phyloP scores from a whole-genome alignment of 92 coral and sea anemone genomes.

The Zoanthus sociatus region DNA sequence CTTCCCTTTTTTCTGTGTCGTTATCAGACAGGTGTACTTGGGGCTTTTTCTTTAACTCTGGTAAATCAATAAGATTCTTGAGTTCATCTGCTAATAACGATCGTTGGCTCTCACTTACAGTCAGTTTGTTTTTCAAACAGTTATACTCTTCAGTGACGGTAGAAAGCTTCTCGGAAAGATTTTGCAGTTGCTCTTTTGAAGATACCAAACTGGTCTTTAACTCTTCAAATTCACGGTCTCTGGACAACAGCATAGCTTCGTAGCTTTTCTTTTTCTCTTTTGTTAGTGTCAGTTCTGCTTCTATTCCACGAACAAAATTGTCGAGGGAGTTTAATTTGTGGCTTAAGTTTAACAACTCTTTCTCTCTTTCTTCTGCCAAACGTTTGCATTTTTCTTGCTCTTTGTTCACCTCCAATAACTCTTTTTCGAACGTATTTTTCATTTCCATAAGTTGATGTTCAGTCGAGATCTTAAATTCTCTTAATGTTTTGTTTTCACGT shows the following conservation, averaged over 20 bases:
- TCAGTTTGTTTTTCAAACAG: conserved; percentile 35
- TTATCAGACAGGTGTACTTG: not conserved
- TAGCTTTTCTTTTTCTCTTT: conserved; percentile 39
- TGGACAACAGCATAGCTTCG: conserved; percentile 33
- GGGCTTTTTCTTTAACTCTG: not conserved
- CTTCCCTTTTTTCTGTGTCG: not conserved
- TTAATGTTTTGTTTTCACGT: conserved; percentile 26
- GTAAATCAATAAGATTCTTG: conserved; percentile 22
- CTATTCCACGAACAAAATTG: conserved; percentile 28
- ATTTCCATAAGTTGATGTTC: conserved; percentile 19
- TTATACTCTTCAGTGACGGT: conserved; percentile 35
- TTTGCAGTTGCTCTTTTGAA: conserved; percentile 24
- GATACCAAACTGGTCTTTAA: conserved; percentile 58
- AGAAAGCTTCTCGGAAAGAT: conserved; percentile 31
- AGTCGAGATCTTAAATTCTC: conserved; percentile 6
- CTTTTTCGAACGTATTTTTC: conserved; percentile 8
- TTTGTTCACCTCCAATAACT: not conserved
- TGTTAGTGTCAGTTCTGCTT: conserved; percentile 31
- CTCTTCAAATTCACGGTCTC: conserved; percentile 56
- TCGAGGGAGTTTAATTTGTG: conserved; percentile 27
- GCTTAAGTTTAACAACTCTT: conserved; percentile 21
- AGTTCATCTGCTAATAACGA: conserved; percentile 27
- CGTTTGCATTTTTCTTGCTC: conserved; percentile 23
- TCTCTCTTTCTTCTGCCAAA: conserved; percentile 36
- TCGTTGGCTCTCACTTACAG: conserved; percentile 37